Evolutionary conservation across 2,113 vertebrate genomes (phyloP).

Genomic region (Stigmatopora nigra): DNA sequence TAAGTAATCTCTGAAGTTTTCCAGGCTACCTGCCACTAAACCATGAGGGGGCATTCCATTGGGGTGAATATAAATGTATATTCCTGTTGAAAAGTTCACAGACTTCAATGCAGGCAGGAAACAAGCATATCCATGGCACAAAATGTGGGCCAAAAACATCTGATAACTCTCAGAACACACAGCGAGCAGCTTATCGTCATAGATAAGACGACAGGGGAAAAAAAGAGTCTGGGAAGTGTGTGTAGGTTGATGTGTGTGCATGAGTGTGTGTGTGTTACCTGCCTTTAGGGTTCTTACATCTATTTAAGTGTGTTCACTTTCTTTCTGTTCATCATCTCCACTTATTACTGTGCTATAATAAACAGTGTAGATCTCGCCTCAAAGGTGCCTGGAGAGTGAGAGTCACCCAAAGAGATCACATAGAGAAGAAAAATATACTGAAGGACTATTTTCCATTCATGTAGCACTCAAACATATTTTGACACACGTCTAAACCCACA

Average conservation of each 20-base stretch:
- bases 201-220: constrained; percentile 43
- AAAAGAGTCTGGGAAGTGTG: constrained; percentile 23
- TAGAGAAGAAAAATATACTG: constrained; percentile 6
- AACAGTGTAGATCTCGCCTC: constrained; percentile 19
- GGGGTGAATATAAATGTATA: constrained; percentile 10
- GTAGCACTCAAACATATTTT: background rate
- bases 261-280: constrained; percentile 24
- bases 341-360: constrained; percentile 29
- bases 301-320: constrained; percentile 24
- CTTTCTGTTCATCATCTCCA: constrained; percentile 25
- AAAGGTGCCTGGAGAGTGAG: constrained; percentile 22
- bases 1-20: background rate
- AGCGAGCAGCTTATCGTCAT: constrained; percentile 49
- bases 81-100: constrained; percentile 12
- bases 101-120: constrained; percentile 16
- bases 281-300: constrained; percentile 30
- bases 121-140: constrained; percentile 28
- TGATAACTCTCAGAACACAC: constrained; percentile 48
- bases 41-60: background rate
- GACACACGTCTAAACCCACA: background rate
- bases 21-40: background rate
- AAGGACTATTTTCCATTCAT: background rate
- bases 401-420: constrained; percentile 31
- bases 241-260: constrained; percentile 3
- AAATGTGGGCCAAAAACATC: constrained; percentile 47